Conservation (phyloP, 2,888 invertebrate species). For the Lasius fuliginosus region DNA sequence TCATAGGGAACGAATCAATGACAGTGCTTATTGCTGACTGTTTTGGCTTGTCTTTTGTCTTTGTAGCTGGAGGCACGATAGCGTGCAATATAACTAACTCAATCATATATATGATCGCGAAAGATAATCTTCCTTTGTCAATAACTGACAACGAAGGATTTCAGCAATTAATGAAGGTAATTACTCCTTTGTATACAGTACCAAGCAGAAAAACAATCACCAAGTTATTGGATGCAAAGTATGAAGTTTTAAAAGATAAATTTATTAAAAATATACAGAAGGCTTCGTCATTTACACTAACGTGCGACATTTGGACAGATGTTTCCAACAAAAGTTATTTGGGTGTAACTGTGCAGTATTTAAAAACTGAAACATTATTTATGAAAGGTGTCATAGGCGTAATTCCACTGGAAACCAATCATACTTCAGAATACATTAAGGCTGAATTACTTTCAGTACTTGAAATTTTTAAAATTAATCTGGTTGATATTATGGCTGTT, state of each 20-base stretch:
- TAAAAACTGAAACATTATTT: background rate
- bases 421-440: constrained; percentile 18
- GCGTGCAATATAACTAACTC: constrained; percentile 4
- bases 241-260: background rate
- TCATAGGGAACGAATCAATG: no score
- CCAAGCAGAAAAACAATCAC: constrained; percentile 33
- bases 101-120: constrained; percentile 13
- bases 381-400: background rate
- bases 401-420: background rate
- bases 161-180: background rate
- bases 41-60: constrained; percentile 5
- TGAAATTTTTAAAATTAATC: background rate
- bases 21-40: background rate
- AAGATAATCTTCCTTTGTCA: constrained; percentile 24
- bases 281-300: background rate
- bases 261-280: background rate
- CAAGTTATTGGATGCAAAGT: background rate
- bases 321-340: constrained; percentile 19
- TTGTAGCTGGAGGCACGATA: background rate
- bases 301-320: constrained; percentile 42
- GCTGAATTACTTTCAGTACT: background rate
- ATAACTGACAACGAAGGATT: constrained; percentile 10
- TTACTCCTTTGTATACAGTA: background rate
- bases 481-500: background rate
- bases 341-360: background rate